Evolutionary conservation across 2,888 invertebrate species (phyloP).

Genomic region (Clivina fossor): DNA sequence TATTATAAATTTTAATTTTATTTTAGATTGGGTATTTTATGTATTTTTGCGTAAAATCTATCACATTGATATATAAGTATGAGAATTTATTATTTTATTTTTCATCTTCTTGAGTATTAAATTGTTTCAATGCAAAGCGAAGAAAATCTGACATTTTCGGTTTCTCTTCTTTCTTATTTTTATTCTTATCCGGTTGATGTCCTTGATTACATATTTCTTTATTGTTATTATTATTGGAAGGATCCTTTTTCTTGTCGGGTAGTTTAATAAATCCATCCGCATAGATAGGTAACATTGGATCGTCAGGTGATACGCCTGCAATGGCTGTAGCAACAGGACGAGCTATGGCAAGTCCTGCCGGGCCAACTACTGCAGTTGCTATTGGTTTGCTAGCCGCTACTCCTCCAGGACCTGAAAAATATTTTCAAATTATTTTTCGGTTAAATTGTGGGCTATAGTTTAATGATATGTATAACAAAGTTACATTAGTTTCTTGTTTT

Average conservation of each 20-base stretch:
- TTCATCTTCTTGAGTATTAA: too few species aligned
- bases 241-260: slow-evolving; percentile 37
- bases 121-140: neutral
- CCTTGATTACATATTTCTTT: slow-evolving; percentile 40
- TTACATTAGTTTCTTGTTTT: too few species aligned
- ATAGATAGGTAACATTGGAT: slow-evolving; percentile 50
- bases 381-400: slow-evolving; percentile 72
- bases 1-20: too few species aligned
- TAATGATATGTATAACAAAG: too few species aligned
- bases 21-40: too few species aligned
- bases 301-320: slow-evolving; percentile 66
- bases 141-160: slow-evolving; percentile 4
- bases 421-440: too few species aligned
- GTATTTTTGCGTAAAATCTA: too few species aligned
- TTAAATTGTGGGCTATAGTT: neutral
- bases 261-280: slow-evolving; percentile 43
- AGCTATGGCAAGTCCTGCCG: slow-evolving; percentile 69
- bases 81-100: too few species aligned
- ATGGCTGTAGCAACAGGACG: slow-evolving; percentile 74
- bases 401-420: slow-evolving; percentile 66
- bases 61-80: too few species aligned
- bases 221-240: slow-evolving; percentile 21
- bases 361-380: slow-evolving; percentile 71
- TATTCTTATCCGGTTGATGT: slow-evolving; percentile 44
- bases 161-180: slow-evolving; percentile 26